Evolutionary conservation across 1,140 invertebrate genomes (phyloP).

Genomic region (Drosophila watanabei): DNA sequence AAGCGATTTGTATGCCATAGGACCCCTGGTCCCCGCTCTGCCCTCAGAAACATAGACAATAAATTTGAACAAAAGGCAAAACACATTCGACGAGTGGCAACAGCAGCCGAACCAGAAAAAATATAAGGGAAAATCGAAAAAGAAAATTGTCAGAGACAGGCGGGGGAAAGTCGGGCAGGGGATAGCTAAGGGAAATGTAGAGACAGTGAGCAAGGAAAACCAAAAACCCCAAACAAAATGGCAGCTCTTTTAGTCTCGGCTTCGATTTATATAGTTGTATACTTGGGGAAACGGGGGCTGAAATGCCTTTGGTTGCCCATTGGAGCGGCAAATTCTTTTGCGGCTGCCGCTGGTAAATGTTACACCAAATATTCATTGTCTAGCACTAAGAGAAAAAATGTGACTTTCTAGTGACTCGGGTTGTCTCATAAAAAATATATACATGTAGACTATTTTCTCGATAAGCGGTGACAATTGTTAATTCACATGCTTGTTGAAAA

Average conservation of each 20-base stretch:
- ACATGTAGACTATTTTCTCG: not conserved
- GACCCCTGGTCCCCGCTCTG: slow-evolving; percentile 25
- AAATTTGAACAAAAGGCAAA: slow-evolving; percentile 75
- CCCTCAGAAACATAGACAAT: slow-evolving; percentile 64
- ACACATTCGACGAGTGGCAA: slow-evolving; percentile 72
- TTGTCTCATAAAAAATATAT: not conserved
- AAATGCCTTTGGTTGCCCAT: slow-evolving; percentile 67
- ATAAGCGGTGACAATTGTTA: not conserved
- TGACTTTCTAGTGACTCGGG: not conserved
- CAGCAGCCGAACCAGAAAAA: slow-evolving; percentile 46
- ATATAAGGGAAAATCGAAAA: slow-evolving; percentile 30
- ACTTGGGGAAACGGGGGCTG: slow-evolving; percentile 27
- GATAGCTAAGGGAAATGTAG: slow-evolving; percentile 17
- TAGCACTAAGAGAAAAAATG: slow-evolving; percentile 12
- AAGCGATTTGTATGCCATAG: slow-evolving; percentile 61
- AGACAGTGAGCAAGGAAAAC: slow-evolving; percentile 59
- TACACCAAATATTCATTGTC: slow-evolving; percentile 46
- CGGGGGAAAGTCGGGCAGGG: slow-evolving; percentile 11
- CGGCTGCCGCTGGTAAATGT: slow-evolving; percentile 45
- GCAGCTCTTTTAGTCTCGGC: slow-evolving; percentile 64
- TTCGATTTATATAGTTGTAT: slow-evolving; percentile 71
- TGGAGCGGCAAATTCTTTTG: slow-evolving; percentile 76
- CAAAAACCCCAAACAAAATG: slow-evolving; percentile 67
- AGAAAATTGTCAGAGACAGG: slow-evolving; percentile 35
- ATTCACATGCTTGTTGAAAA: not conserved